Percentiles rank a stretch among this genome's conserved stretches.
phyloP scores from a whole-genome alignment of 2,113 vertebrate genomes.

The Sorex araneus region DNA sequence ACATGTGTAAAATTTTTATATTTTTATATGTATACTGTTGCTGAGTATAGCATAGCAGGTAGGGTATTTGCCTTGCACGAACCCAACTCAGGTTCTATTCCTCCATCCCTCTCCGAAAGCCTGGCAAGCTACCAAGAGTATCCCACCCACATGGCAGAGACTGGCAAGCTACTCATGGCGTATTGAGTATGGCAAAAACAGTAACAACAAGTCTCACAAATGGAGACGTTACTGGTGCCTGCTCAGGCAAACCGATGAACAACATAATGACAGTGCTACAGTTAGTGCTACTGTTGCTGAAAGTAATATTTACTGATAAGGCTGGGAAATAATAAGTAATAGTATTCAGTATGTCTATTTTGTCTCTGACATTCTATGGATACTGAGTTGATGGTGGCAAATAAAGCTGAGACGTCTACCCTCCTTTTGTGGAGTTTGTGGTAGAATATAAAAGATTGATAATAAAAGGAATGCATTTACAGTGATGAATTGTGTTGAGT shows the following conservation, averaged over 20 bases:
- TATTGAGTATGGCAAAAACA: too few relatives aligned
- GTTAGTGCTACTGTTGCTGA: background rate
- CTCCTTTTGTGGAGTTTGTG: background rate
- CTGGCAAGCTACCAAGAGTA: too few relatives aligned
- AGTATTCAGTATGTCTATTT: background rate
- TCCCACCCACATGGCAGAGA: too few relatives aligned
- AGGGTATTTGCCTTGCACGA: too few relatives aligned
- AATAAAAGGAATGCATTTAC: background rate
- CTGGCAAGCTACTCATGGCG: too few relatives aligned
- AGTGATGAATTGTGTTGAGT: background rate
- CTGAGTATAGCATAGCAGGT: too few relatives aligned
- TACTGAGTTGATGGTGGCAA: background rate
- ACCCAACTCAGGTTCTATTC: too few relatives aligned
- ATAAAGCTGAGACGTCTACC: background rate
- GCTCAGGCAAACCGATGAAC: too few relatives aligned
- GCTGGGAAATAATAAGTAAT: background rate
- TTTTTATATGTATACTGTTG: background rate
- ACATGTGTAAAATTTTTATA: background rate
- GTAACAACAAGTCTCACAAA: too few relatives aligned
- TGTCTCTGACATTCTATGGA: background rate
- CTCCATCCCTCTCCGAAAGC: too few relatives aligned
- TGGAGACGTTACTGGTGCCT: too few relatives aligned
- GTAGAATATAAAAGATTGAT: background rate
- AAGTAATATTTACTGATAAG: background rate
- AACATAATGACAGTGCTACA: too few relatives aligned